Base-by-base conservation (phyloP, 2,888 invertebrate species). In the Pyrocoelia pectoralis region DNA sequence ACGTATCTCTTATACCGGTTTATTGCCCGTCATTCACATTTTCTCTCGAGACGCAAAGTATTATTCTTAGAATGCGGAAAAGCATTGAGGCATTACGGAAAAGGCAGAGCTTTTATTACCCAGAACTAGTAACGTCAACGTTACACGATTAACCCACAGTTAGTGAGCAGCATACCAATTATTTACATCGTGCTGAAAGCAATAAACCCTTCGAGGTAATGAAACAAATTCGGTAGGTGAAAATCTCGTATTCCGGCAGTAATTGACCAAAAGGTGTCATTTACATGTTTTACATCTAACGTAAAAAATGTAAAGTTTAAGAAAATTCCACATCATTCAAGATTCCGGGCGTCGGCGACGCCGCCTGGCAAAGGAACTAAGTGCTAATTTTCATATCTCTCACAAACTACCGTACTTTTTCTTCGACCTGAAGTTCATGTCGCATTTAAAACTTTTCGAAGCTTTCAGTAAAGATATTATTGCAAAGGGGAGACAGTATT, bases 301-400 rank as follows among this genome's bases (percentile, higher is more conserved):
- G n/a, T 29, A 29, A 29, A 9, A 29, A 9, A 29, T 29, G 6
- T 29, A 29, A 29, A 29, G 29, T 29, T 29, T n/a, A n/a, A n/a
- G n/a, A n/a, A n/a, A n/a, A 38, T 5, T 38, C 12, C 10, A 3
- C 38, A n/a, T n/a, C 38, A 38, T 38, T 12, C 38, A 24, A 24
- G 8, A 24, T 38, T 38, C 12, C 38, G n/a, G 12, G 3, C 12
- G 10, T n/a, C n/a, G n/a, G 2, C n/a, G n/a, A n/a, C n/a, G 43
- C 43, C 14, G 6, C 15, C 14, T 12, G 29, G 6, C 28, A 41
- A 54, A 54, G 17, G 2, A 43, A 1, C 12, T 38, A 29, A 58
- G 51, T 28, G 48, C 28, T 63, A 63, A 58, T 63, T 63, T 57
- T 63, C 17, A 48, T 57, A 57, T 56, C 15, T 62, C 56, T 41